Evolutionary conservation across 1,140 invertebrate genomes (phyloP).

Genomic region (Hormaphis cornu): DNA sequence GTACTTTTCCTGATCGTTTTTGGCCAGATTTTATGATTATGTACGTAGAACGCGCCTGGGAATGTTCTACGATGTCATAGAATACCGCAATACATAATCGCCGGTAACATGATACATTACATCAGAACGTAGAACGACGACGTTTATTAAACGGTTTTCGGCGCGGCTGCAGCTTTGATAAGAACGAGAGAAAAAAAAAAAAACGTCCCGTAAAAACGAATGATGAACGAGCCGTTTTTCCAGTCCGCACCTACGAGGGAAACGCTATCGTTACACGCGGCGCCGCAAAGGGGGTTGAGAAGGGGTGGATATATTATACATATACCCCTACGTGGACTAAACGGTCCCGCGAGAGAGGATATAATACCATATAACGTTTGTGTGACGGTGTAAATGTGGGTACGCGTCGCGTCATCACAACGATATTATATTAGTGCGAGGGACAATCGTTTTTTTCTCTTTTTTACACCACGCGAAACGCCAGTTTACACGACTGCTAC

Average conservation of each 20-base stretch:
- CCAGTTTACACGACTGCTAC: no score
- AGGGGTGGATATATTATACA: not conserved
- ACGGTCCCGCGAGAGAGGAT: conserved; percentile 5
- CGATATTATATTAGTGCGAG: conserved; percentile 11
- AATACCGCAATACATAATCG: no score
- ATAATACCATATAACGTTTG: not conserved
- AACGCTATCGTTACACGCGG: not conserved
- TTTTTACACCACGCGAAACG: not conserved
- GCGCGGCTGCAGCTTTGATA: not conserved
- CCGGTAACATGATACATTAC: no score
- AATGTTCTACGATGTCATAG: no score
- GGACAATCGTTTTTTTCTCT: not conserved
- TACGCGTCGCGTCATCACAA: no score
- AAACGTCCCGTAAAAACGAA: not conserved
- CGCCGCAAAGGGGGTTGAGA: not conserved
- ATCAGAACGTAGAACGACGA: no score
- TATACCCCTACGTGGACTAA: no score
- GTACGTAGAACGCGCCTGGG: no score
- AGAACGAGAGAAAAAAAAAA: no score
- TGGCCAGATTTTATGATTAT: no score
- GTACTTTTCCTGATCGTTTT: no score
- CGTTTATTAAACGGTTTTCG: not conserved
- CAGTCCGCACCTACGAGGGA: no score
- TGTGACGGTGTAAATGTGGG: not conserved
- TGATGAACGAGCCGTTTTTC: not conserved